Conservation (phyloP, 2,113 vertebrate species). For the Xiphophorus hellerii region DNA sequence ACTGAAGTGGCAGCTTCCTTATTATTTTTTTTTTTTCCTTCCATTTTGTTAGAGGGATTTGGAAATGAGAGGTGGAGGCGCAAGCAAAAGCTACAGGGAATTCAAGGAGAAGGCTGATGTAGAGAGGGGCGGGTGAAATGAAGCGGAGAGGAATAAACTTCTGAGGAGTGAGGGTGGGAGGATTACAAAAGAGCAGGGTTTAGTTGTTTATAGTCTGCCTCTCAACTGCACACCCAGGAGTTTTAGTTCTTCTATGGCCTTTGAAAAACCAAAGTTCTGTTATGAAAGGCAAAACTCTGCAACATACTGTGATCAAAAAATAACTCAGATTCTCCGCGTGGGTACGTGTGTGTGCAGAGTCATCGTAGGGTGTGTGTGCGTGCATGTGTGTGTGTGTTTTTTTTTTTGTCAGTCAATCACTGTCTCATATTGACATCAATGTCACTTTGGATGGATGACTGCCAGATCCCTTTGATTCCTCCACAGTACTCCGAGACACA, state of each 20-base stretch:
- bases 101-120: conserved; percentile 30
- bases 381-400: conserved; percentile 11
- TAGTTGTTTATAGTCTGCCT: conserved; percentile 61
- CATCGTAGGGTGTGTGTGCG: conserved; percentile 13
- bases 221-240: conserved; percentile 60
- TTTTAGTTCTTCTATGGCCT: conserved; percentile 50
- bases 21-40: background rate
- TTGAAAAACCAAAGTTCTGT: conserved; percentile 63
- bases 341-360: conserved; percentile 39
- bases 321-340: conserved; percentile 32
- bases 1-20: conserved; percentile 54
- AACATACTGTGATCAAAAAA: conserved; percentile 58
- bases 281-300: conserved; percentile 67
- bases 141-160: conserved; percentile 38
- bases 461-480: conserved; percentile 74
- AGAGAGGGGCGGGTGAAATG: conserved; percentile 51
- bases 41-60: conserved; percentile 57
- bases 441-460: conserved; percentile 75
- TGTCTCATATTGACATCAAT: conserved; percentile 67
- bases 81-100: conserved; percentile 44
- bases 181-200: conserved; percentile 61
- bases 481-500: conserved; percentile 63
- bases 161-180: conserved; percentile 48
- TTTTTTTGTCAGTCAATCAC: conserved; percentile 67
- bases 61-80: conserved; percentile 44